phyloP scores from a whole-genome alignment of 2,888 invertebrate species.

The Leptogaster cylindrica region DNA sequence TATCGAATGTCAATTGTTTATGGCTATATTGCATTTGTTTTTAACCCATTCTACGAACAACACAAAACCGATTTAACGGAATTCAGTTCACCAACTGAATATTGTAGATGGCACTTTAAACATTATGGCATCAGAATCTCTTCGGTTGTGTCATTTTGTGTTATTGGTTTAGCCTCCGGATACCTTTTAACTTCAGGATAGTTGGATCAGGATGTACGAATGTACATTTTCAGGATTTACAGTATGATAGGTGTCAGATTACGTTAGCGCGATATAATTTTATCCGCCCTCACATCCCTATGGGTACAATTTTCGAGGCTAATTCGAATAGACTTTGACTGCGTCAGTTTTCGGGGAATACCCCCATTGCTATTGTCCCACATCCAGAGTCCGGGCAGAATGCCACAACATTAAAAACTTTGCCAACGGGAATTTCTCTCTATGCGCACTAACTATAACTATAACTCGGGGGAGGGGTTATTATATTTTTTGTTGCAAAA shows the following conservation, averaged over 20 bases:
- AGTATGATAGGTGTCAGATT: constrained; percentile 28
- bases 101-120: constrained; percentile 12
- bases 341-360: background rate
- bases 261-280: constrained; percentile 32
- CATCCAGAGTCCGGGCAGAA: background rate
- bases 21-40: too few species aligned
- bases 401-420: constrained; percentile 22
- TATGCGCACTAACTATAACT: background rate
- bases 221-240: background rate
- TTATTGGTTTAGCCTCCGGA: constrained; percentile 31
- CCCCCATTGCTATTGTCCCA: background rate
- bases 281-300: background rate
- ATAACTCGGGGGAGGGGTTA: background rate
- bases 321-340: constrained; percentile 7
- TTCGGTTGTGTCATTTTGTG: constrained; percentile 27
- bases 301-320: background rate
- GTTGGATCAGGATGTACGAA: background rate
- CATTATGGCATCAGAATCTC: too few species aligned
- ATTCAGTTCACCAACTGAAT: background rate
- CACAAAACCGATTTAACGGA: background rate
- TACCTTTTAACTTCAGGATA: constrained; percentile 5
- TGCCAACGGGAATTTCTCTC: constrained; percentile 9
- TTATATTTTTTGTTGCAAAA: too few species aligned
- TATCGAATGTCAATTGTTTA: constrained; percentile 38
- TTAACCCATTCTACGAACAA: constrained; percentile 3